These are phyloP conservation scores for Drosophila merina DNA, from an alignment of 2,888 invertebrate species.

Conservation along the genomic window DNA sequence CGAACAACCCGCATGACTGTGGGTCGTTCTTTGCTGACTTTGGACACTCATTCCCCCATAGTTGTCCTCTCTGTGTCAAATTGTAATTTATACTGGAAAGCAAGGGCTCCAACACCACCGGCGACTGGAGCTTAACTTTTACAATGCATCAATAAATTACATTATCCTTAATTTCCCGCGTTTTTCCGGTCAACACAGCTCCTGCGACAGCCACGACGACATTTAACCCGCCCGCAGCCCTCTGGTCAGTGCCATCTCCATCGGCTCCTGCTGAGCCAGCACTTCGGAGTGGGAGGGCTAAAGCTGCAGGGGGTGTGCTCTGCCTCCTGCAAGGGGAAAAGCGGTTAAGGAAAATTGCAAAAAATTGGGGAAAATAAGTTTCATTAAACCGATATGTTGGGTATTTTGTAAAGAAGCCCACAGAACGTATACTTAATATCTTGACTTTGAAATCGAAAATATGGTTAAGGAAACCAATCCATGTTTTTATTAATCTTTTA, in stretches of 20 bases:
- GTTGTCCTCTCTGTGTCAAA: conserved; percentile 62
- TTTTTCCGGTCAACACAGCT: conserved; percentile 73
- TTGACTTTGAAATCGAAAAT: not conserved
- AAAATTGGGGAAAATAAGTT: conserved; percentile 28
- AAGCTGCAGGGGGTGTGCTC: not conserved
- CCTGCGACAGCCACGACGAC: conserved; percentile 44
- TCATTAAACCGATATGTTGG: conserved; percentile 22
- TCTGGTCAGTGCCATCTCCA: conserved; percentile 15
- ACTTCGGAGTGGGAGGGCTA: conserved; percentile 15
- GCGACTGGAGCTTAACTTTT: conserved; percentile 72
- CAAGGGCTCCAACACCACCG: conserved; percentile 28
- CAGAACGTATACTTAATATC: not conserved
- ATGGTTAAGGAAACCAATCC: not conserved
- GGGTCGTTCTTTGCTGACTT: conserved; percentile 5
- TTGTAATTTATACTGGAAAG: conserved; percentile 72
- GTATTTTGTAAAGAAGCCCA: not conserved
- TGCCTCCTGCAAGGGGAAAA: not conserved
- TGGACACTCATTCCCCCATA: conserved; percentile 2
- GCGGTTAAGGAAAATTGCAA: conserved; percentile 14
- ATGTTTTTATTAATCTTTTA: not conserved
- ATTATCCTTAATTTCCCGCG: conserved; percentile 79
- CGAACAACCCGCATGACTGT: not conserved
- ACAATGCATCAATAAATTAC: conserved; percentile 78
- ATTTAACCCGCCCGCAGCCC: conserved; percentile 72
- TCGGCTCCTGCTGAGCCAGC: conserved; percentile 61